Evolutionary conservation across 2,888 invertebrate species (phyloP).

Genomic region (Alviniconcha strummeri): DNA sequence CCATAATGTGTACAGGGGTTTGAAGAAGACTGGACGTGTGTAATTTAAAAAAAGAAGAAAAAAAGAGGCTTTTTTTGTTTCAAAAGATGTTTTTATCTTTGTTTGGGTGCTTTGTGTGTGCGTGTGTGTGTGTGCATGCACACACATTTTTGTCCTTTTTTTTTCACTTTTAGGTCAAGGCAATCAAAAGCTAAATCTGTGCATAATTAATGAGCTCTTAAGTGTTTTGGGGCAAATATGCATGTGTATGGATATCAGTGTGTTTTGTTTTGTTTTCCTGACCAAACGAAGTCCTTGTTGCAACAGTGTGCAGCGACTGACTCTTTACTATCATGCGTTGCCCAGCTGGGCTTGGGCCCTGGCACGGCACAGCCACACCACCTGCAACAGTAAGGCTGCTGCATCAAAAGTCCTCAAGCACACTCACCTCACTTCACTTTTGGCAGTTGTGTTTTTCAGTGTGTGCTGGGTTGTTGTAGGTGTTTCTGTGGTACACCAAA

Average conservation of each 20-base stretch:
- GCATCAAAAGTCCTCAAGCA: too few species aligned
- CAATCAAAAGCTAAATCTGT: too few species aligned
- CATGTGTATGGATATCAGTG: conserved; percentile 25
- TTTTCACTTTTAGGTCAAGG: not conserved
- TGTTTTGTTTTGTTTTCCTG: not conserved
- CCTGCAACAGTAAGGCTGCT: too few species aligned
- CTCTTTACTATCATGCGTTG: not conserved
- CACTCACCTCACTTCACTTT: too few species aligned
- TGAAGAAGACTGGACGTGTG: not conserved
- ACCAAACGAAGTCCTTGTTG: not conserved
- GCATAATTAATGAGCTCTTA: too few species aligned
- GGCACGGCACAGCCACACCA: too few species aligned
- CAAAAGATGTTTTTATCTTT: not conserved
- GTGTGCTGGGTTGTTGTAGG: too few species aligned
- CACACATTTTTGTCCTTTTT: not conserved
- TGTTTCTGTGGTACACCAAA: too few species aligned
- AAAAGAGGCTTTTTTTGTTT: not conserved
- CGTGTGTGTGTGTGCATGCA: not conserved
- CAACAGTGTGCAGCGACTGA: not conserved
- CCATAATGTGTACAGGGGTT: not conserved
- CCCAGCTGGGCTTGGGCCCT: too few species aligned
- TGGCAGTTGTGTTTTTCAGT: too few species aligned
- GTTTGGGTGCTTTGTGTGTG: not conserved
- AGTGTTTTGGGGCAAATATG: too few species aligned
- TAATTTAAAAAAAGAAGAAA: not conserved